Conservation (phyloP, 2,113 vertebrate species). For the Bos indicus region DNA sequence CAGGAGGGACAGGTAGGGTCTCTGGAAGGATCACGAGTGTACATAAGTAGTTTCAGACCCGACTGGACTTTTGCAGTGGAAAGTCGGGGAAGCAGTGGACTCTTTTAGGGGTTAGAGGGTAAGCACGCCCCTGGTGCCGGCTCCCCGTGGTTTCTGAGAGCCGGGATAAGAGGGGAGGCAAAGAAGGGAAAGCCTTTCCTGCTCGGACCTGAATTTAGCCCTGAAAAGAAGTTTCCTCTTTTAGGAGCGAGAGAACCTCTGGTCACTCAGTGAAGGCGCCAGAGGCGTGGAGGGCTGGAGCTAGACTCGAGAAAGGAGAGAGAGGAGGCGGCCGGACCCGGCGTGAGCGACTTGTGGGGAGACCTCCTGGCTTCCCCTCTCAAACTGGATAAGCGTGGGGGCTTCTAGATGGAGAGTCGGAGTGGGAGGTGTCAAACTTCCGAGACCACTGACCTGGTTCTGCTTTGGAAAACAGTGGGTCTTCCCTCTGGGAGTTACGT, state of each 20-base stretch:
- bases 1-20: background rate
- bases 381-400: background rate
- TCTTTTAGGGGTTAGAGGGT: background rate
- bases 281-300: background rate
- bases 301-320: background rate
- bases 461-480: background rate
- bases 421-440: background rate
- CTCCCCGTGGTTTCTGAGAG: background rate
- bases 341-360: background rate
- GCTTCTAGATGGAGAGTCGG: background rate
- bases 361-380: background rate
- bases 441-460: background rate
- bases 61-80: background rate
- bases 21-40: background rate
- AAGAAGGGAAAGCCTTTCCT: background rate
- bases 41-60: background rate
- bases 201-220: background rate
- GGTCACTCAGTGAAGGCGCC: background rate
- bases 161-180: background rate
- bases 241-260: background rate
- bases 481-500: background rate
- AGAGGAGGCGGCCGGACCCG: background rate
- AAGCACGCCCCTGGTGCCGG: background rate
- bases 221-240: constrained; percentile 34
- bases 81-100: background rate